Base-by-base conservation (phyloP, 2,797 vertebrate genomes). In the Oreochromis mossambicus region DNA sequence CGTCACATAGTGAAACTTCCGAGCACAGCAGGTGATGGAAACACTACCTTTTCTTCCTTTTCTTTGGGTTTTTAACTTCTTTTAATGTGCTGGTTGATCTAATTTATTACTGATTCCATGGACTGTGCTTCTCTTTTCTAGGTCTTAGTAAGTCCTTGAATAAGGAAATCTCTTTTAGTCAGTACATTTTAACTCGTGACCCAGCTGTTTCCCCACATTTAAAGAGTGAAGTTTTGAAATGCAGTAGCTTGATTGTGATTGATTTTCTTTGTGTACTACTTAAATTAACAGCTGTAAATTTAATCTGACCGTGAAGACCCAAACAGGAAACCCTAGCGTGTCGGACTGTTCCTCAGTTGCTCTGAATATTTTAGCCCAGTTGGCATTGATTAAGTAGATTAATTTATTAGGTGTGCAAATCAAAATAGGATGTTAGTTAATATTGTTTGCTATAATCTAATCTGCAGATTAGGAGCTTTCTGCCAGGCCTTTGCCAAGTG, bases 1-100 rank as follows among this genome's bases (percentile, higher is more conserved):
- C 83, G 66, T 92, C 92, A 87, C 86, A 88, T 29, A 61, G 5
- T 3, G 14, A 78, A 86, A 87, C 24, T 38, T 75, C 51, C 6
- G 26, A 51, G 46, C 19, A 41, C 34, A 79, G 81, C 76, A 83
- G 82, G 58, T 76, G 75, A 79, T 79, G 51, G 43, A 61, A 29
- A 6, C 12, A 7, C 19, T 63, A 38, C 58, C 43, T 78, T 55
- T n/a, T 79, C 82, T 29, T 51, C 46, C 58, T 58, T 78, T 32
- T 29, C 38, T 19, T 73, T 29, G 15, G 41, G 41, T 19, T 73
- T 73, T 43, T 24, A 36, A 63, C 51, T 43, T 43, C 63, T 24
- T 68, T 32, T 50, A 3, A 13, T 32, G 50, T n/a, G 29, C 50
- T 48, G 19, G 5, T 58, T 70, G 17, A 75, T 75, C 70, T 48